Evolutionary conservation across 2,113 vertebrate species (phyloP), one percentile per base, ranked within the genome.

Genomic region (Nannospalax galili): DNA sequence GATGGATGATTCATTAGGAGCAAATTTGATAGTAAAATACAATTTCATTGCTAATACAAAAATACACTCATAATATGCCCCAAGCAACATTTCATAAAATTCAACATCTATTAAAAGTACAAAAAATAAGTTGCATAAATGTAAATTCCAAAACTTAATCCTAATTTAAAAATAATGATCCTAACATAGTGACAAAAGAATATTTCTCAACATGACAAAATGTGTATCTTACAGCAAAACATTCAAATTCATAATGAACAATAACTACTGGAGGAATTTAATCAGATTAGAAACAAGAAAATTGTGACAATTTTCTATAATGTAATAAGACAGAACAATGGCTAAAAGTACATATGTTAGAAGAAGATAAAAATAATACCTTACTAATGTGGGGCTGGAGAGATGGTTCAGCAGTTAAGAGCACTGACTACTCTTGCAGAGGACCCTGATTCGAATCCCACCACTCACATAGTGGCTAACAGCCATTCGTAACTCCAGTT

Each of bases 121-220:
- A 20, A 42, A 8, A 88, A 82, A 7, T 30, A 40, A n/a, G n/a
- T 30, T 16, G 30, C 40, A 81, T 62, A 62, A 62, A 64, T 3
- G 30, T 42, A 2, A 19, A 64, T 62, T 42, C 64, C 5, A 64
- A 30, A 12, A 84, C 26, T 5, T 26, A 81, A 73, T 3, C 1
- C 9, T 91, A 82, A 90, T 60, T 94, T 45, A 20, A 92, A 89
- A 85, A 32, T 45, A 93, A 89, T 79, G 74, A 80, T 72, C 28
- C 14, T 48, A 91, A 19, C 10, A 3, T 81, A 91, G 20, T 60
- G 1, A 79, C 72, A 48, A 9, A 75, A 84, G 64, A 0, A 45
- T 24, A 62, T 17, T 84, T 90, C 48, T 78, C 79, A 91, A 45
- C 19, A 35, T 58, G 72, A 20, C 52, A 80, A 88, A 87, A 87